Conservation (phyloP, 2,113 vertebrate species). For the Plotosus lineatus region DNA sequence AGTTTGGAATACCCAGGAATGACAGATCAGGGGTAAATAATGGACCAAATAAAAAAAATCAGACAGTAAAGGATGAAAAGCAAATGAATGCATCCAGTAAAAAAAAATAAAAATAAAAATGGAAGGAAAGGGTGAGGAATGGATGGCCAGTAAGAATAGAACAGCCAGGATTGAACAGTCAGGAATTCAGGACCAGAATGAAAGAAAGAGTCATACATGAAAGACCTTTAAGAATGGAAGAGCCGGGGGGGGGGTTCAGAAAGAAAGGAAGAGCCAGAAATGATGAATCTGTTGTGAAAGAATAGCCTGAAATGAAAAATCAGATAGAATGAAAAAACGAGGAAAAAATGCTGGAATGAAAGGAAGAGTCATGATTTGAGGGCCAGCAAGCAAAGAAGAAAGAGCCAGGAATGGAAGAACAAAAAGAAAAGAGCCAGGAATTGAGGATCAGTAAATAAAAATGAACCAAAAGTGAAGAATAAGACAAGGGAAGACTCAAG, state of each 20-base stretch:
- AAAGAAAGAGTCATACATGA: slow-evolving; percentile 47
- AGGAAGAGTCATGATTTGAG: slow-evolving; percentile 43
- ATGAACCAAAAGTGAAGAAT: neutral
- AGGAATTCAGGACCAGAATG: neutral
- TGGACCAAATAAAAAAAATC: neutral
- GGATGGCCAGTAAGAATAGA: neutral
- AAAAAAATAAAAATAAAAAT: too few relatives aligned
- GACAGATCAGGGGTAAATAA: neutral
- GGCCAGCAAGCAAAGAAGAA: neutral
- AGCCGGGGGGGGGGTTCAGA: slow-evolving; percentile 42
- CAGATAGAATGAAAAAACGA: neutral
- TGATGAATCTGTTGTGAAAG: neutral
- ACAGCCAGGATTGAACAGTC: neutral
- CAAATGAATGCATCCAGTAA: neutral
- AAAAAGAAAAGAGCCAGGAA: neutral
- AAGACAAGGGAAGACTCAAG: neutral
- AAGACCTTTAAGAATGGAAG: slow-evolving; percentile 56
- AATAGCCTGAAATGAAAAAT: too few relatives aligned
- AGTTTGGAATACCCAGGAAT: neutral
- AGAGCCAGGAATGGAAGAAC: neutral
- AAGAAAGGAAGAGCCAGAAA: slow-evolving; percentile 46
- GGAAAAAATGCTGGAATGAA: neutral
- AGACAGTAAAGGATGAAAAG: neutral
- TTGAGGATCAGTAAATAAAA: too few relatives aligned
- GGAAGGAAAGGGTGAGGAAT: neutral